These are phyloP conservation scores for Neocrepidodera transversa DNA, from an alignment of 2,888 invertebrate genomes.

Conservation along the genomic window DNA sequence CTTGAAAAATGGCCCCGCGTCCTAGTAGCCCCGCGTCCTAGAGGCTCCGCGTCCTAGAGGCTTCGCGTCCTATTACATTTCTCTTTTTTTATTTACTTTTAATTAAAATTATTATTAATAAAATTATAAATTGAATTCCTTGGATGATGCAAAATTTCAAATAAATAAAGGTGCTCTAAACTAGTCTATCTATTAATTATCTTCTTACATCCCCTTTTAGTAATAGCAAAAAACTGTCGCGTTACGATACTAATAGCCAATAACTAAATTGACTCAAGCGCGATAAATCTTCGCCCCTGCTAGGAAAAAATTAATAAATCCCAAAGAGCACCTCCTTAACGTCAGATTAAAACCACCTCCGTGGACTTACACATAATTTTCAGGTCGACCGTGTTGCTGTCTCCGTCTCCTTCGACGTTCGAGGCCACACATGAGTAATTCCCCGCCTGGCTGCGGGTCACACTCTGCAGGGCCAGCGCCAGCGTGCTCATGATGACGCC, in stretches of 20 bases:
- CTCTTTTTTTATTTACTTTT: no score
- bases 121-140: no score
- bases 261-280: conserved; percentile 10
- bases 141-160: no score
- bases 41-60: no score
- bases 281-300: conserved; percentile 20
- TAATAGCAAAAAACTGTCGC: background rate
- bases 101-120: no score
- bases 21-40: no score
- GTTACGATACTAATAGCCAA: conserved; percentile 1
- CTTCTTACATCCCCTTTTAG: no score
- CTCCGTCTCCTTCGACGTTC: conserved; percentile 90
- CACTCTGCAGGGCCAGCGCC: conserved; percentile 81
- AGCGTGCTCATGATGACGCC: conserved; percentile 88
- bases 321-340: conserved; percentile 29
- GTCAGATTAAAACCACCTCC: conserved; percentile 28
- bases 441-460: conserved; percentile 82
- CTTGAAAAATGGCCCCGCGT: no score
- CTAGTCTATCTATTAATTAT: no score
- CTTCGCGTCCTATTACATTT: no score
- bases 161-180: no score
- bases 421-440: conserved; percentile 89
- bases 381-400: conserved; percentile 79
- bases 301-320: conserved; percentile 28
- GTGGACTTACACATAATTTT: conserved; percentile 88